Evolutionary conservation across 1,140 invertebrate species (phyloP), one percentile per base, ranked within the genome.

Genomic region (Papilio dardanus): DNA sequence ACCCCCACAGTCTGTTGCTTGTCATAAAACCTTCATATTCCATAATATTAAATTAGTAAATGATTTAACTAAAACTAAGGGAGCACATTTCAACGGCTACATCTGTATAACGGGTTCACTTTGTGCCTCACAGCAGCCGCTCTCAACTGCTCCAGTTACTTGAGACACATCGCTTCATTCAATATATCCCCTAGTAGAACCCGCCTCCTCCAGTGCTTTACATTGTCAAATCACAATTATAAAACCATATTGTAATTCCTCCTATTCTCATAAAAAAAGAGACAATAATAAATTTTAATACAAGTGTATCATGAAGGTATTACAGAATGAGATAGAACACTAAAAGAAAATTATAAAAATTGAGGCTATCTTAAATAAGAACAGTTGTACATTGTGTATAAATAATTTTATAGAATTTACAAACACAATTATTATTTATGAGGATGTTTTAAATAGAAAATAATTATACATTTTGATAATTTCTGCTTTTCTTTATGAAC

Each of bases 1-100:
- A 19, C 1, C 21, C 21, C 24, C 50, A 54, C 50, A 54, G 24
- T 88, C 84, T 86, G 85, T 82, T 77, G 81, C 77, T 88, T 85
- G 86, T 88, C 87, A 89, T 87, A 88, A 88, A 86, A 90, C 87
- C 89, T 89, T 89, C 87, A 88, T 86, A 89, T 81, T 89, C 84
- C 82, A 86, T 82, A 82, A 86, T 82, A 82, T 74, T 83, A 78
- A 78, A 82, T 82, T 82, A 83, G 80, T 81, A 84, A 80, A 85
- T 88, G 84, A 86, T 88, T 82, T 79, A 86, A 85, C 79, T 89
- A 87, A 84, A 84, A 87, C 80, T 88, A 88, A 82, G 68, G 80
- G 84, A 84, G 79, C 74, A 58, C 79, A 79, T 75, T 81, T 75
- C 50, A 81, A 80, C 76, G 78, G 85, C 84, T 66, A 81, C 81